Percentiles rank a stretch among this genome's conserved stretches.
phyloP scores from a whole-genome alignment of 35 echinoderm and acorn worm species.

The Ptychodera flava region DNA sequence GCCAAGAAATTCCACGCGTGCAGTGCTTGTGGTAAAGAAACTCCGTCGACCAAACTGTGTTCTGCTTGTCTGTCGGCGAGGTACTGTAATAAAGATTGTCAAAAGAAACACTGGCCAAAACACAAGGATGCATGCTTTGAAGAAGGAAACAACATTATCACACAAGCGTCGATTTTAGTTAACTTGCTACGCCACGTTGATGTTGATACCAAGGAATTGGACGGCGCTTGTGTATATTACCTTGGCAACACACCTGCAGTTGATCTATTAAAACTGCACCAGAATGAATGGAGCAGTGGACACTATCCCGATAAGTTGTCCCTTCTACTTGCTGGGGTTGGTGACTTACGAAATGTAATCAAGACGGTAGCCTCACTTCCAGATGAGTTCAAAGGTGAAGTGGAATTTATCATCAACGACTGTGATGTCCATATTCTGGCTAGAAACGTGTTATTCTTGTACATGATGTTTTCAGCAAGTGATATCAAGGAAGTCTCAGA shows the following conservation, averaged over 20 bases:
- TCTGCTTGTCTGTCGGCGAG: slow-evolving; percentile 5
- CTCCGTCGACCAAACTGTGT: slow-evolving; percentile 1
- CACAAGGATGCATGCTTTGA: slow-evolving; percentile 15
- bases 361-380: slow-evolving; percentile 51
- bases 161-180: neutral
- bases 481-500: neutral
- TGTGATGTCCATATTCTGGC: slow-evolving; percentile 42
- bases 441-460: slow-evolving; percentile 59
- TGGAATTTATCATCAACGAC: slow-evolving; percentile 43
- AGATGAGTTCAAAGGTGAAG: slow-evolving; percentile 28
- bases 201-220: too few species aligned
- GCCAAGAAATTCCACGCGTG: neutral
- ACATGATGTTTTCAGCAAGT: slow-evolving; percentile 21
- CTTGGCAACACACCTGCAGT: slow-evolving; percentile 52
- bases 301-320: neutral
- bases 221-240: slow-evolving; percentile 32
- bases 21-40: neutral
- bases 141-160: neutral
- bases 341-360: slow-evolving; percentile 40
- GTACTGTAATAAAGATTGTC: slow-evolving; percentile 35
- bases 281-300: slow-evolving; percentile 27
- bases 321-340: slow-evolving; percentile 37
- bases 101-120: neutral
- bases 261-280: slow-evolving; percentile 46
- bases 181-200: too few species aligned